phyloP scores from a whole-genome alignment of 2,113 vertebrate species.

The Ellobius talpinus region DNA sequence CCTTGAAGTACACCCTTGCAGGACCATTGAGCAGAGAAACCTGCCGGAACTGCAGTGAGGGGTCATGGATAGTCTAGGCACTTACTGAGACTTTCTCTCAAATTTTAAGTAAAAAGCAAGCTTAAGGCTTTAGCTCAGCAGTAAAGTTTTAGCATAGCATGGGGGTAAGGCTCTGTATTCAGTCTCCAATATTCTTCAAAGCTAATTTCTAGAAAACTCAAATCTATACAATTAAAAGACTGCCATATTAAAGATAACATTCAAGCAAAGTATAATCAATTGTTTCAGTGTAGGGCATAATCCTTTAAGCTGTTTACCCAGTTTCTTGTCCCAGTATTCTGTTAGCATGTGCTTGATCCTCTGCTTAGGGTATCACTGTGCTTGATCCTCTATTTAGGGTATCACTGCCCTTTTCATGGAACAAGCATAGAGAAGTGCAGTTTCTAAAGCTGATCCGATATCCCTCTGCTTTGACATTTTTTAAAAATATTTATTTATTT shows the following conservation, averaged over 20 bases:
- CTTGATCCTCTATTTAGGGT: neutral
- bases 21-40: too few species aligned
- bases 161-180: neutral
- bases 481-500: too few species aligned
- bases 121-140: too few species aligned
- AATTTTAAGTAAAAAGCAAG: neutral
- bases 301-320: neutral
- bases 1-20: neutral
- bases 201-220: neutral
- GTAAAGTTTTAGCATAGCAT: neutral
- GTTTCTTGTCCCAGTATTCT: neutral
- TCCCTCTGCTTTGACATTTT: neutral
- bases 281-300: neutral
- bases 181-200: neutral
- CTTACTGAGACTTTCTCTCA: neutral
- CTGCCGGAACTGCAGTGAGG: neutral
- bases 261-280: neutral
- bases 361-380: neutral
- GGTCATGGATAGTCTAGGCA: neutral
- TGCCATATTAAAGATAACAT: neutral
- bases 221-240: neutral
- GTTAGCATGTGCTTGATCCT: neutral
- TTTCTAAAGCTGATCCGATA: conserved; percentile 3
- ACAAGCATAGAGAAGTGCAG: neutral
- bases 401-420: neutral